Evolutionary conservation across 2,888 invertebrate species (phyloP).

Genomic region (Ophion costatus): DNA sequence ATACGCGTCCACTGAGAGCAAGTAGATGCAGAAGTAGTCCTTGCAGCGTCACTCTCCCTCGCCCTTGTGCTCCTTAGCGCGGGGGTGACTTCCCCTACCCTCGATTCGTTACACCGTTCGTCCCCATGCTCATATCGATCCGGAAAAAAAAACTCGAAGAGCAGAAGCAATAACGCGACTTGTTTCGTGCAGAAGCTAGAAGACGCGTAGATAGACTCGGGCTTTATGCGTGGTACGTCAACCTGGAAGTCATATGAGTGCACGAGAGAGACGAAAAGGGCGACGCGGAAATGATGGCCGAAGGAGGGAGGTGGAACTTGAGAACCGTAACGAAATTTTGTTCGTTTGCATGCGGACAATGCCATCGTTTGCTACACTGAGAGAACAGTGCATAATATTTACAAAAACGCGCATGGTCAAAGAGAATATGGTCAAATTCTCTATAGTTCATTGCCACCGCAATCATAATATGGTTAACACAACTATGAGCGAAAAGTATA

Average conservation of each 20-base stretch:
- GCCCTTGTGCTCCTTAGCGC: neutral
- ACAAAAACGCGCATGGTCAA: too few species aligned
- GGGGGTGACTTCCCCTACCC: constrained; percentile 19
- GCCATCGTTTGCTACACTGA: neutral
- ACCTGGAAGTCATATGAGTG: constrained; percentile 9
- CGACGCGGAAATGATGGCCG: neutral
- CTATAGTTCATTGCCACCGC: too few species aligned
- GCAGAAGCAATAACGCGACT: constrained; percentile 34
- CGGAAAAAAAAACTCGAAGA: constrained; percentile 14
- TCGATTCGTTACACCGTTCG: constrained; percentile 29
- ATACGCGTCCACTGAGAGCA: neutral
- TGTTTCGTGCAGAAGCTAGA: constrained; percentile 34
- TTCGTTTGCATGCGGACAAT: neutral
- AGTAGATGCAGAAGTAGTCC: neutral
- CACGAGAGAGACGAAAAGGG: neutral
- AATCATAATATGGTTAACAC: too few species aligned
- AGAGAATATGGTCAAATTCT: too few species aligned
- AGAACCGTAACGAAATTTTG: neutral
- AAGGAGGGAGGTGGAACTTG: neutral
- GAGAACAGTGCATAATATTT: too few species aligned
- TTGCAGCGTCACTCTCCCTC: neutral
- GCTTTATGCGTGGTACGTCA: constrained; percentile 5
- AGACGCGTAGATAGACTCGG: constrained; percentile 27
- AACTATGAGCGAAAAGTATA: too few species aligned
- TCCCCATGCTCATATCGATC: constrained; percentile 49